Evolutionary conservation across 2,797 vertebrate genomes (phyloP).

Genomic region (Gouania willdenowi): DNA sequence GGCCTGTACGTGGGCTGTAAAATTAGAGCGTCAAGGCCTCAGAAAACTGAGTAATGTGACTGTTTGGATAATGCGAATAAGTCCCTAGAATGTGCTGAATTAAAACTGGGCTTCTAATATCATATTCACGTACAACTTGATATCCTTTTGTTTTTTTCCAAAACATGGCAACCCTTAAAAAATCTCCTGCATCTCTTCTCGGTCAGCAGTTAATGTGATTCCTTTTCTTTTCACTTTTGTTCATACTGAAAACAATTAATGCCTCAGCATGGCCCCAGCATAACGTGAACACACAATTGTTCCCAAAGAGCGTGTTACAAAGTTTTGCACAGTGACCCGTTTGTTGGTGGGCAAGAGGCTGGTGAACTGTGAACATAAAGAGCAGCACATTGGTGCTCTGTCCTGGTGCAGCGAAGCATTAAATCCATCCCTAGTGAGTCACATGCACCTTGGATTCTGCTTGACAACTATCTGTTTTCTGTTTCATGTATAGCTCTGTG

Average conservation of each 20-base stretch:
- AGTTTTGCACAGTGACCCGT: conserved; percentile 51
- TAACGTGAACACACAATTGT: conserved; percentile 42
- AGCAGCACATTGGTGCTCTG: conserved; percentile 62
- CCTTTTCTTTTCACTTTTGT: conserved; percentile 60
- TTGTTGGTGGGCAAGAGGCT: conserved; percentile 52
- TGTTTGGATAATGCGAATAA: neutral
- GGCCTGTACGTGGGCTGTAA: conserved; percentile 17
- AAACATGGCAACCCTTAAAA: conserved; percentile 24
- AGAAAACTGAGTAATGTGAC: neutral
- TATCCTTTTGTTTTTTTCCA: conserved; percentile 3
- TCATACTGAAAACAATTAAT: conserved; percentile 58
- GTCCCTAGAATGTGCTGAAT: conserved; percentile 15
- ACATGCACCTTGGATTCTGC: conserved; percentile 34
- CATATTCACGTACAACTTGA: conserved; percentile 9
- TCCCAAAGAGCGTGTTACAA: conserved; percentile 36
- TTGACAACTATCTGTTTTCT: conserved; percentile 9
- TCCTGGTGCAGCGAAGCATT: conserved; percentile 64
- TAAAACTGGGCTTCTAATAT: conserved; percentile 1
- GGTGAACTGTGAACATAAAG: conserved; percentile 57
- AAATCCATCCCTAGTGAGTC: conserved; percentile 45
- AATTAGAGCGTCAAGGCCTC: conserved; percentile 9
- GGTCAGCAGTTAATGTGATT: conserved; percentile 25
- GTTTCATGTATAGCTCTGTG: too few relatives aligned
- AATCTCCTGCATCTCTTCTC: neutral
- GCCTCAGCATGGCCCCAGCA: conserved; percentile 41